Percentiles rank a stretch among this genome's conserved stretches.
These are phyloP conservation scores for Spea multiplicata DNA, from an alignment of 2,113 vertebrate genomes.

Conservation along the genomic window DNA sequence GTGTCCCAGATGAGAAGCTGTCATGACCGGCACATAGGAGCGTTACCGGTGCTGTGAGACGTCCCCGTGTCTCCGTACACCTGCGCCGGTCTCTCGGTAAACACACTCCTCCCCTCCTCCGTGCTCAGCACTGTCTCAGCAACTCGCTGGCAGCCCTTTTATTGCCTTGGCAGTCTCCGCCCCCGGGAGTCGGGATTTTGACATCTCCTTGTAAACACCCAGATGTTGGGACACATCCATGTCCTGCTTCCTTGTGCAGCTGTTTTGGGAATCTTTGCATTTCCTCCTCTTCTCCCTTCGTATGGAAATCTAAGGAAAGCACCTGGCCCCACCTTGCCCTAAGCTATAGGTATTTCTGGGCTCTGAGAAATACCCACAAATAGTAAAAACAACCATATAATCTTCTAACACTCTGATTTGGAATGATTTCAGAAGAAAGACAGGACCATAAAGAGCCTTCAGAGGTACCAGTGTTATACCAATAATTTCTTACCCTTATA, in stretches of 20 bases:
- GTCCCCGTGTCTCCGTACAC: background rate
- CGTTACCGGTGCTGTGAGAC: background rate
- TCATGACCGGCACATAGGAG: background rate
- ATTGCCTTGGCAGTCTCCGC: background rate
- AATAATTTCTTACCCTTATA: too few species aligned
- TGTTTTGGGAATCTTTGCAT: background rate
- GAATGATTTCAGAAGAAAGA: too few species aligned
- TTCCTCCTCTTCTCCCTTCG: background rate
- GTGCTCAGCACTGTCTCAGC: background rate
- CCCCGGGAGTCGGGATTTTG: background rate
- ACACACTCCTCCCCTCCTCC: background rate
- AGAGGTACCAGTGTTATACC: too few species aligned
- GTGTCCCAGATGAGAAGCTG: background rate
- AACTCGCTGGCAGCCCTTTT: background rate
- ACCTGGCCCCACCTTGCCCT: too few species aligned
- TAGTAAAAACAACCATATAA: too few species aligned
- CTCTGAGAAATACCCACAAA: too few species aligned
- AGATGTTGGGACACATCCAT: slow-evolving; percentile 4
- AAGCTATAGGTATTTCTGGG: too few species aligned
- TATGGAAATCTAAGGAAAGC: too few species aligned
- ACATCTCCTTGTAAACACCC: slow-evolving; percentile 4
- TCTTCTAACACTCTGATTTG: too few species aligned
- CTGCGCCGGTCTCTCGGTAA: background rate
- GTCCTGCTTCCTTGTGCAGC: slow-evolving; percentile 5
- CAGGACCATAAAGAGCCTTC: too few species aligned